Conservation (phyloP, 2,797 vertebrate species). For the Acanthornis magna region DNA sequence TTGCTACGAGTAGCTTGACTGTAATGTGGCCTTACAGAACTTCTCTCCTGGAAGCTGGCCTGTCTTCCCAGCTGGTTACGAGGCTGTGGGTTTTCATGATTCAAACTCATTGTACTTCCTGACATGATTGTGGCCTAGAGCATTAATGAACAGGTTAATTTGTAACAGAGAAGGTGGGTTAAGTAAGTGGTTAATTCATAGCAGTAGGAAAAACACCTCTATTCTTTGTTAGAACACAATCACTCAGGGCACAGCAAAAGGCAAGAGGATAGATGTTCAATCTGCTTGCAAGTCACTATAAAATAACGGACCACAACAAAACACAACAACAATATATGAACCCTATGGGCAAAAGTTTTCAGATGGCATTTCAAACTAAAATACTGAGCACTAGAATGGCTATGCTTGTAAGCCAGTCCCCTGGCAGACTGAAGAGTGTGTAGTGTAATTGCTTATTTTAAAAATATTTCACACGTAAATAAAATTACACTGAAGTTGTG, state of each 20-base stretch:
- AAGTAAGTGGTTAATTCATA: conserved; percentile 24
- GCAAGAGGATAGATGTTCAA: conserved; percentile 67
- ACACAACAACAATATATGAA: background rate
- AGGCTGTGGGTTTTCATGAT: conserved; percentile 85
- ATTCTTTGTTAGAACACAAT: conserved; percentile 67
- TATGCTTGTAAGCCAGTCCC: conserved; percentile 58
- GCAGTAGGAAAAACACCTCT: conserved; percentile 51
- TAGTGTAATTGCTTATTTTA: background rate
- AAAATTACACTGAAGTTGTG: background rate
- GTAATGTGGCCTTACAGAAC: conserved; percentile 87
- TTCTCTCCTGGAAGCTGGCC: conserved; percentile 96
- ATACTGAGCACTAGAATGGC: conserved; percentile 53
- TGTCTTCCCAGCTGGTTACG: conserved; percentile 91
- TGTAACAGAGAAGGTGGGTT: conserved; percentile 32
- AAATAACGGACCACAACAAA: conserved; percentile 39
- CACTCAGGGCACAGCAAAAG: conserved; percentile 77
- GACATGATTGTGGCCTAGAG: conserved; percentile 98
- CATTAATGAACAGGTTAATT: conserved; percentile 69
- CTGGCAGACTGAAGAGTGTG: conserved; percentile 52
- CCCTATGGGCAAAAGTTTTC: conserved; percentile 29
- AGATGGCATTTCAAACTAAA: conserved; percentile 64
- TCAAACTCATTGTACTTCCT: conserved; percentile 93
- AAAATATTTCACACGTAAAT: background rate
- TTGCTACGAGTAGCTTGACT: conserved; percentile 88
- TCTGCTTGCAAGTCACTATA: conserved; percentile 53